Base-by-base conservation (phyloP, 2,113 vertebrate genomes). In the Micronisus gabar region DNA sequence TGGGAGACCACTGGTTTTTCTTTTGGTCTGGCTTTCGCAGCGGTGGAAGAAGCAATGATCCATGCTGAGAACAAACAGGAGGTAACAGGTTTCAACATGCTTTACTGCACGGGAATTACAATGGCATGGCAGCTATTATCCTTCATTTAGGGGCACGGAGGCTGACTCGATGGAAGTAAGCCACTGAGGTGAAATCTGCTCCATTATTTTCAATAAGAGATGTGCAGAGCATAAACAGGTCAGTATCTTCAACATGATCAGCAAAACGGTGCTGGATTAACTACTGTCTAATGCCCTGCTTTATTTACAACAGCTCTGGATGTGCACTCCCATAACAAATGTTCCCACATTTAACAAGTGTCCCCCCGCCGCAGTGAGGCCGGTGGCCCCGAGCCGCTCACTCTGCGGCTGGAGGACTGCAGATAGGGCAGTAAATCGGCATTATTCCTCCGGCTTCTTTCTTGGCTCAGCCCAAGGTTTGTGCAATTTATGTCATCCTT, bases 1-100 rank as follows among this genome's bases (percentile, higher is more conserved):
- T 65, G 52, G 71, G 74, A 86, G 58, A 58, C 45, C 53, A 29
- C 40, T 45, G 82, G 7, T 72, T 86, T 90, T 86, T 48, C 41
- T 66, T 81, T 55, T 53, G 66, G 43, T 38, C 59, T 47, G 73
- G n/a, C 71, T 94, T 55, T 92, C 0, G 0, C 48, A 34, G 83
- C 0, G 0, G 62, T 72, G 81, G 62, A 93, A 85, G 79, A 73
- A 74, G 96, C 93, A 94, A 79, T 79, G 96, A 97, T 93, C 96
- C 93, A 7, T 96, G 92, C 41, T 55, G 86, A 86, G 96, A 94
- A 67, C 90, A 95, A 97, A 67, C 78, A 90, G 88, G 88, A 91
- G 88, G 76, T 55, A 93, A 41, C 83, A 52, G 83, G 53, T 78
- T 94, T 88, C 91, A 88, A 23, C 67, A 40, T 59, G 90, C 71